phyloP scores from a whole-genome alignment of 2,888 invertebrate species.

The Agrotis exclamationis region DNA sequence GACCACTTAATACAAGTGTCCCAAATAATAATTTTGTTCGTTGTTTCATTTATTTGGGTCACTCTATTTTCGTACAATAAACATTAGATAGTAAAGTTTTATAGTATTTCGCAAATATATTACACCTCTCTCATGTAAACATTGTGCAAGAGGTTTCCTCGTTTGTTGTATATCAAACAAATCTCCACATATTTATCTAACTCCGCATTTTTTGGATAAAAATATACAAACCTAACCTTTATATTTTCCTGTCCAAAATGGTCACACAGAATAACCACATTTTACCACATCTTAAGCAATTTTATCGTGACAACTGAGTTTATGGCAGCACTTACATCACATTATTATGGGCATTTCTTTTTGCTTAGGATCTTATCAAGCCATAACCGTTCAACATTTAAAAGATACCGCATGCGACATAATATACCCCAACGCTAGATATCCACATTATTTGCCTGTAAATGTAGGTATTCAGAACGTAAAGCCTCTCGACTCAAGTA shows the following conservation, averaged over 20 bases:
- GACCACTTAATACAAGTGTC: slow-evolving; percentile 14
- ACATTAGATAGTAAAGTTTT: slow-evolving; percentile 5
- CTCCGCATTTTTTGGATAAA: slow-evolving; percentile 3
- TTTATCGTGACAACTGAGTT: slow-evolving; percentile 18
- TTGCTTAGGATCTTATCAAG: neutral
- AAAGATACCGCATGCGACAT: neutral
- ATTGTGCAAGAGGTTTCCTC: slow-evolving; percentile 13
- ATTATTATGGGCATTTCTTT: slow-evolving; percentile 12
- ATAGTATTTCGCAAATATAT: slow-evolving; percentile 20
- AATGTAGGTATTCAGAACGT: slow-evolving; percentile 38
- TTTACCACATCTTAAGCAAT: slow-evolving; percentile 6
- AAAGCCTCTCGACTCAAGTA: slow-evolving; percentile 25
- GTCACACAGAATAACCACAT: slow-evolving; percentile 17
- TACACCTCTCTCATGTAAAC: slow-evolving; percentile 25
- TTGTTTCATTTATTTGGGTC: slow-evolving; percentile 23
- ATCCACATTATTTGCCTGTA: neutral
- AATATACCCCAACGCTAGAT: slow-evolving; percentile 13
- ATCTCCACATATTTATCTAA: slow-evolving; percentile 21
- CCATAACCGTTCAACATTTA: neutral
- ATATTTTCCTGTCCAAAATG: slow-evolving; percentile 18
- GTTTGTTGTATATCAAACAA: slow-evolving; percentile 2
- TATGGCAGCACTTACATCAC: slow-evolving; percentile 14
- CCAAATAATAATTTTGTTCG: slow-evolving; percentile 20
- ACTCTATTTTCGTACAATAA: slow-evolving; percentile 28
- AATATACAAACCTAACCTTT: slow-evolving; percentile 8